These are phyloP conservation scores for Bucco capensis DNA, from an alignment of 2,113 vertebrate species.

Conservation along the genomic window DNA sequence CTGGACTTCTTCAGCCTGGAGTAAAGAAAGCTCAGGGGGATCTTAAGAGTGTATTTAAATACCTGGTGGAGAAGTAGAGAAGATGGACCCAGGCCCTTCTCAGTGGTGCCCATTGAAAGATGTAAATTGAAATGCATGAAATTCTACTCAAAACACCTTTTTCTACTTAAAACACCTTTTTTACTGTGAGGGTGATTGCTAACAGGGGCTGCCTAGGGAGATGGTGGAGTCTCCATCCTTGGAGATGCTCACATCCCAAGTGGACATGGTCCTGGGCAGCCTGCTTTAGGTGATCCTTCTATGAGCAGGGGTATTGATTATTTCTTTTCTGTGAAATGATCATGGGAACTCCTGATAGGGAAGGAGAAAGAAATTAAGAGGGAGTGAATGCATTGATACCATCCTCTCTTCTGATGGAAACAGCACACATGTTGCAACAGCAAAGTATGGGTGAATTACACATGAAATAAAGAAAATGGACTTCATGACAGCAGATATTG, in stretches of 20 bases:
- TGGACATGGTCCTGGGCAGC: background rate
- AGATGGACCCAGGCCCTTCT: background rate
- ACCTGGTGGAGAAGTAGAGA: background rate
- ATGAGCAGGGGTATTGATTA: background rate
- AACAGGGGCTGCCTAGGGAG: background rate
- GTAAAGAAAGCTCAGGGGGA: background rate
- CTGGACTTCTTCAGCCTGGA: background rate
- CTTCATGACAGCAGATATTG: background rate
- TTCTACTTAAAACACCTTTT: background rate
- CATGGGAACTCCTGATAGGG: background rate
- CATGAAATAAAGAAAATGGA: background rate
- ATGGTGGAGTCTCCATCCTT: background rate
- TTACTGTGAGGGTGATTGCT: accelerated
- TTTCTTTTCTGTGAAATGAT: background rate
- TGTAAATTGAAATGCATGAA: background rate
- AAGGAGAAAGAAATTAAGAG: background rate
- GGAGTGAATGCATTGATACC: background rate
- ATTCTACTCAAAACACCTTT: background rate
- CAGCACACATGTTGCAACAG: background rate
- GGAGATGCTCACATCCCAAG: background rate
- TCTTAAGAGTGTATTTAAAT: background rate
- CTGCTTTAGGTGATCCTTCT: background rate
- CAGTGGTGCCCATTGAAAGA: background rate
- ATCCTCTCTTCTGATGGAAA: background rate
- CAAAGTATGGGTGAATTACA: background rate